Conservation (phyloP, 2,797 vertebrate genomes). For the Carcharodon carcharias region DNA sequence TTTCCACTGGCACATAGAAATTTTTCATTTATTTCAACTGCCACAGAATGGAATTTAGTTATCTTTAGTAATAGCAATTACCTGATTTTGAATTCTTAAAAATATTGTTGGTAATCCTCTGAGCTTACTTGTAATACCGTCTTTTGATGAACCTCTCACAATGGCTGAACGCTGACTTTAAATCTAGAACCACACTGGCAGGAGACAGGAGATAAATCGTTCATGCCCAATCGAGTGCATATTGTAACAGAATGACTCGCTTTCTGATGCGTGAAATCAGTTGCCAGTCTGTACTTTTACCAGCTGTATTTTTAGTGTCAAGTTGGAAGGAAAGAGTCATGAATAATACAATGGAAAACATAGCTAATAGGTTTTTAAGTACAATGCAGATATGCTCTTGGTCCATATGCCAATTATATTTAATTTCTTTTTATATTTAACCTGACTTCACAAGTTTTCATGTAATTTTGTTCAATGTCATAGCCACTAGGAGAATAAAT, state of each 20-base stretch:
- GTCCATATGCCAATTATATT: conserved; percentile 31
- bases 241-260: conserved; percentile 24
- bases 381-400: conserved; percentile 25
- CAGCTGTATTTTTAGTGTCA: conserved; percentile 33
- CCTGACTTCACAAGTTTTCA: not conserved
- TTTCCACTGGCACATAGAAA: not conserved
- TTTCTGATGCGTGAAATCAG: conserved; percentile 35
- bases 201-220: conserved; percentile 34
- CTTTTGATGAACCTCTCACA: conserved; percentile 30
- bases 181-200: conserved; percentile 34
- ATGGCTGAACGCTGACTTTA: conserved; percentile 17
- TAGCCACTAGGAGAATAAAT: not conserved
- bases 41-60: conserved; percentile 15
- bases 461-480: not conserved
- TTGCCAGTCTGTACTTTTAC: conserved; percentile 35
- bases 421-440: conserved; percentile 29
- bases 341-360: conserved; percentile 36
- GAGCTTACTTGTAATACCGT: conserved; percentile 20
- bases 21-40: not conserved
- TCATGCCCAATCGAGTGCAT: conserved; percentile 31
- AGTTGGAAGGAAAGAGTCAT: conserved; percentile 22
- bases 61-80: not conserved
- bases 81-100: conserved; percentile 26
- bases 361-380: conserved; percentile 34
- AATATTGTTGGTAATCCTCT: conserved; percentile 25